Evolutionary conservation across 2,113 vertebrate genomes (phyloP), one percentile per base, ranked within the genome.

Genomic region (Sardina pilchardus): DNA sequence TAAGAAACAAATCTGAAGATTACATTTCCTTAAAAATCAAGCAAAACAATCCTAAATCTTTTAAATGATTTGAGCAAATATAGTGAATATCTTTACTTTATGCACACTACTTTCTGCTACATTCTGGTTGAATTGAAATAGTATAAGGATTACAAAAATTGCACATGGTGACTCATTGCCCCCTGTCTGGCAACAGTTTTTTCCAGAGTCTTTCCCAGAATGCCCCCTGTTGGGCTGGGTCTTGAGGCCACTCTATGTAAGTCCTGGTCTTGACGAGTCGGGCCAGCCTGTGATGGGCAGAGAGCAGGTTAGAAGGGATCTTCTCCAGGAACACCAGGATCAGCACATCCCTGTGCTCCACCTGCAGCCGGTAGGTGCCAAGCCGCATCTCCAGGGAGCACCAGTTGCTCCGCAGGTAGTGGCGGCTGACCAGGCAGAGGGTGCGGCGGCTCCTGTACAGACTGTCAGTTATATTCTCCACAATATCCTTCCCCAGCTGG

Each of bases 381-480:
- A 86, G 48, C 9, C 82, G 81, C 85, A 86, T 81, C 82, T 86
- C 83, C 85, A 88, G 56, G 67, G 82, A 71, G n/a, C 83, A 84
- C 87, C 87, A 88, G 34, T 84, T 50, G 26, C 81, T 86, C 48
- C 36, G 53, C 6, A 86, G 85, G 81, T 67, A 86, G 85, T 86
- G 34, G 5, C 14, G 56, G 43, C 81, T 78, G 59, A 83, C 63
- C n/a, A 86, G 43, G 63, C 85, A 86, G 59, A 83, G 42, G n/a
- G 63, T 71, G 63, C 26, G 63, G 9, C 63, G 63, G 26, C 63
- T 71, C 34, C 26, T 56, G 47, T 90, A 90, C 24, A 90, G 88
- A 26, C 83, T 85, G 81, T 91, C 88, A 2, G 88, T 87, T 14
- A 90, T 91, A 48, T 91, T 91, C n/a, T 91, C 88, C 48, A 87